phyloP scores from a whole-genome alignment of 2,797 vertebrate genomes.

The Allochrocebus solatus region DNA sequence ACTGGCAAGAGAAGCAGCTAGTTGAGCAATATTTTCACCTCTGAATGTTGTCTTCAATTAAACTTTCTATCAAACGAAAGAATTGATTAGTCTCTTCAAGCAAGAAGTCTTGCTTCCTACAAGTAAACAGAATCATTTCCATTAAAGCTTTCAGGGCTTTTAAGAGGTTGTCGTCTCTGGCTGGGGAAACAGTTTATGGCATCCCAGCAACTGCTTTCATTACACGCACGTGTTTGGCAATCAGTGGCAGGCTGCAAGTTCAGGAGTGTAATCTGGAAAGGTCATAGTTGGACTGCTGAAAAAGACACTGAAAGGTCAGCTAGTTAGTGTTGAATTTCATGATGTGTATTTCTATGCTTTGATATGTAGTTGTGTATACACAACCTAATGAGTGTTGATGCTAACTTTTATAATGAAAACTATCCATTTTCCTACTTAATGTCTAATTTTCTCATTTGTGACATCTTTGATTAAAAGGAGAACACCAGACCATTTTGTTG shows the following conservation, averaged over 20 bases:
- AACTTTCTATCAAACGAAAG: conserved; percentile 83
- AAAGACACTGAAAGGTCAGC: conserved; percentile 78
- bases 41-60: conserved; percentile 84
- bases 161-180: conserved; percentile 78
- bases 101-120: conserved; percentile 78
- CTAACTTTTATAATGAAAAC: conserved; percentile 80
- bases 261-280: conserved; percentile 74
- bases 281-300: conserved; percentile 75
- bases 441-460: conserved; percentile 76
- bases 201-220: conserved; percentile 68
- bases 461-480: conserved; percentile 78
- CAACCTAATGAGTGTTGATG: conserved; percentile 77
- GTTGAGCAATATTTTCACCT: conserved; percentile 78
- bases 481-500: conserved; percentile 24
- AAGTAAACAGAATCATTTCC: conserved; percentile 83
- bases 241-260: conserved; percentile 72
- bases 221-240: conserved; percentile 76
- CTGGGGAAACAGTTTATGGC: conserved; percentile 77
- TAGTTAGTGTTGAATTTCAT: conserved; percentile 76
- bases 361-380: conserved; percentile 56
- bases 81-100: conserved; percentile 84
- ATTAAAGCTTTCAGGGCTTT: conserved; percentile 79
- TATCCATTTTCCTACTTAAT: conserved; percentile 78
- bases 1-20: conserved; percentile 71
- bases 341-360: conserved; percentile 71